phyloP scores from a whole-genome alignment of 2,113 vertebrate species.

The Craseonycteris thonglongyai region DNA sequence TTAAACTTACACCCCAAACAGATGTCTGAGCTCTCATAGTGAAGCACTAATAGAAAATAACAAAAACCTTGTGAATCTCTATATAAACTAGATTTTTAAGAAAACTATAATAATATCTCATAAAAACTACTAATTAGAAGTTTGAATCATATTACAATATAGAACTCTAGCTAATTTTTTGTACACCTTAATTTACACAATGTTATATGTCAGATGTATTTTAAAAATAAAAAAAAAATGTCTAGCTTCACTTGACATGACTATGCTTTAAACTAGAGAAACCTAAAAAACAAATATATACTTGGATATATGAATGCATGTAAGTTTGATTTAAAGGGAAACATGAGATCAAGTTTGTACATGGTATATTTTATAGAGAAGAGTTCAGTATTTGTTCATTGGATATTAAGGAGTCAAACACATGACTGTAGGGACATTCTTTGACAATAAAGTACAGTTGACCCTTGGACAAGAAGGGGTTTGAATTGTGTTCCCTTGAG shows the following conservation, averaged over 20 bases:
- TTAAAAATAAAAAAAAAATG: neutral
- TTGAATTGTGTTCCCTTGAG: no score
- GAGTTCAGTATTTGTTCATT: neutral
- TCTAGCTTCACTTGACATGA: neutral
- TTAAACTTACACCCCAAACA: neutral
- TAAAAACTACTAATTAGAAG: neutral
- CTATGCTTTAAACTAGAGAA: neutral
- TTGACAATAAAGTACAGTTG: no score
- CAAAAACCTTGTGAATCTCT: neutral
- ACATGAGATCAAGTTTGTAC: neutral
- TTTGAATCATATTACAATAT: neutral
- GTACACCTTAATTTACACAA: neutral
- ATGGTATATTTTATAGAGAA: neutral
- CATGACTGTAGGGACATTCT: neutral
- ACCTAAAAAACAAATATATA: no score
- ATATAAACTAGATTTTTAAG: neutral
- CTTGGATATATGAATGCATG: neutral
- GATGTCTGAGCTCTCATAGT: neutral
- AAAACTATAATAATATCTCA: neutral
- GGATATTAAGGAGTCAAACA: neutral
- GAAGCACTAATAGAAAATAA: neutral
- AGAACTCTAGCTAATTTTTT: neutral
- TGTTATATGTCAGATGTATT: neutral
- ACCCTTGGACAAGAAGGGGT: neutral
- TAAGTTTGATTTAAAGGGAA: neutral